Evolutionary conservation across 2,888 invertebrate genomes (phyloP), one percentile per base, ranked within the genome.

Genomic region (Coecobrya sp.): DNA sequence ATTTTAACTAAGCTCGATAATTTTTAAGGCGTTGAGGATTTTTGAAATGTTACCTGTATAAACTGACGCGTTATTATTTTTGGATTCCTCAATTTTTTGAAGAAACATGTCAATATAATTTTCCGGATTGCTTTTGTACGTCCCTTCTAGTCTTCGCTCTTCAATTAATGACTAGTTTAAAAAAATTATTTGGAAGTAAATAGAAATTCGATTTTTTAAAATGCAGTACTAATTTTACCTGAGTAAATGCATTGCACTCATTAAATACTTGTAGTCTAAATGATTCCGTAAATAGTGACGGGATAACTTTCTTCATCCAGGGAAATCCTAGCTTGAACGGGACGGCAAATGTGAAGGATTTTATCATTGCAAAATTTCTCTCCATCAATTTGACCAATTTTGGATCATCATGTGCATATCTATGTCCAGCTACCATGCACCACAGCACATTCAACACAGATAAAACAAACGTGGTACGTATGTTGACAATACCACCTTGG

Each of bases 381-480:
- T 93, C 70, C 81, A 94, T 65, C 62, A 95, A 86, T 82, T 94
- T 89, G 2, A 86, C 36, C 0, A 95, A 92, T 19, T 92, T 93
- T 4, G 94, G 94, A 62, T 95, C 94, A 81, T 93, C 93, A 59
- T 94, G 93, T 3, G 92, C 90, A 65, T 94, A 95, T 52, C 94
- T 81, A 27, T 76, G 76, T 8, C 94, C 94, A 16, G 94, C 94
- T 19, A 94, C 93, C 94, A 95, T 94, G 25, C 93, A 93, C 95
- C 95, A 95, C 45, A 95, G 45, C 0, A 94, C 93, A 65, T 94
- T 95, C 4, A 95, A 42, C 22, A 93, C 88, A 1, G 93, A 87
- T 11, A 92, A 36, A 22, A 87, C 65, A 59, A 93, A 93, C 0
- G 65, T 92, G 4, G 87, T 93, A 25, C 92, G 49, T 65, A 93